Evolutionary conservation across 2,888 invertebrate species (phyloP).

Genomic region (Orthonevra nobilis): DNA sequence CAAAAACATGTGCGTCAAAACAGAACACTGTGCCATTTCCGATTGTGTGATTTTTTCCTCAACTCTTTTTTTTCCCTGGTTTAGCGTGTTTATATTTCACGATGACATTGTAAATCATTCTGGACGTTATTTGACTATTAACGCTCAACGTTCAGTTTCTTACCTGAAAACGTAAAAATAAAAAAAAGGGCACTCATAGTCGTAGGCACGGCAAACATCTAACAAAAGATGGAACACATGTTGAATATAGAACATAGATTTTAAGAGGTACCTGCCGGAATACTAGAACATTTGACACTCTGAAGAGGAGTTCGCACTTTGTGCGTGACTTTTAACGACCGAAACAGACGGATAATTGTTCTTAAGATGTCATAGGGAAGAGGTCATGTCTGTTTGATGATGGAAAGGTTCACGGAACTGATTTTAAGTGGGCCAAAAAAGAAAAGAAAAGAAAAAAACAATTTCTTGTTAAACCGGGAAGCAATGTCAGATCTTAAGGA

Average conservation of each 20-base stretch:
- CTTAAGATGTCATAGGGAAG: conserved; percentile 2
- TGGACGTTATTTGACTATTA: background rate
- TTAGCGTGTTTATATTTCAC: no score
- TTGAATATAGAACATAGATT: conserved; percentile 11
- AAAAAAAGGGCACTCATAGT: no score
- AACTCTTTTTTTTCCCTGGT: background rate
- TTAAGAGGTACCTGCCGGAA: conserved; percentile 9
- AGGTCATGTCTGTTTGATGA: conserved; percentile 46
- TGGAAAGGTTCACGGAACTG: conserved; percentile 26
- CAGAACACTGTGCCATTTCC: conserved; percentile 2
- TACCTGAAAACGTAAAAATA: conserved; percentile 18
- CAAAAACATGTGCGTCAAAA: background rate
- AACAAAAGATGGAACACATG: conserved; percentile 32
- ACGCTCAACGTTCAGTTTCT: no score
- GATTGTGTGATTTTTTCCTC: background rate
- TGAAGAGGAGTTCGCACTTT: conserved; percentile 4
- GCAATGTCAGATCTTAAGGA: background rate
- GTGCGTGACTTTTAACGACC: conserved; percentile 44
- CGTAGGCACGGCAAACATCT: background rate
- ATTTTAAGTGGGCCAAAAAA: conserved; percentile 25
- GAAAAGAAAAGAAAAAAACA: no score
- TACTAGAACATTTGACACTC: conserved; percentile 1
- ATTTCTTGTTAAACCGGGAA: background rate
- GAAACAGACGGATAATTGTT: conserved; percentile 6
- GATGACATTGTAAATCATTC: conserved; percentile 28